These are phyloP conservation scores for Herpailurus yagouaroundi DNA, from an alignment of 2,113 vertebrate genomes.

Conservation along the genomic window DNA sequence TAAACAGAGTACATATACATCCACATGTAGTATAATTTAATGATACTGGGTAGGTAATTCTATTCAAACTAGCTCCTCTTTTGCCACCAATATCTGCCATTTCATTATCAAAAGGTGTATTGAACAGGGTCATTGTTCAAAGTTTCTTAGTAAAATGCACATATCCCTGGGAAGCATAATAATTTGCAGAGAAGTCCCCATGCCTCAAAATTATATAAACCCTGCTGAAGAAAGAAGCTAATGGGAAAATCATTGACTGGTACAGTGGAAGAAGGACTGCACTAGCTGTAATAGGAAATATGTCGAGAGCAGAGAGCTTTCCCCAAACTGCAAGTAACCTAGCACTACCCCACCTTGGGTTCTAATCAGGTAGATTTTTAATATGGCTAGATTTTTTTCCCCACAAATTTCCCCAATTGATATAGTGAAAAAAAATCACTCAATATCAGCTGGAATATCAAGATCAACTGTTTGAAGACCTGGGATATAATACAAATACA, in stretches of 20 bases:
- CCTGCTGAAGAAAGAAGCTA: neutral
- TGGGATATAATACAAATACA: neutral
- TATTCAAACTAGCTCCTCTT: neutral
- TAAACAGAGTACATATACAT: neutral
- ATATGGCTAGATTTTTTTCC: neutral
- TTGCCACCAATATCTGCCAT: neutral
- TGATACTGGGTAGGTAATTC: neutral
- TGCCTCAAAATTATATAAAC: neutral
- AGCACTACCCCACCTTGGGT: neutral
- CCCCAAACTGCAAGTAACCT: neutral
- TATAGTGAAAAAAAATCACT: neutral
- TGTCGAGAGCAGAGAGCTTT: neutral
- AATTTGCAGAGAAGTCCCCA: neutral
- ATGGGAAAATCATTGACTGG: neutral
- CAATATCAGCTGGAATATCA: neutral
- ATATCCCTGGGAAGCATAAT: neutral
- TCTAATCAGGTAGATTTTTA: neutral
- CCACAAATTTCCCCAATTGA: neutral
- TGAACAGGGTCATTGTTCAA: neutral
- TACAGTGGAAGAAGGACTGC: neutral
- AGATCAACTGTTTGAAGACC: neutral
- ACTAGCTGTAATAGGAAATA: neutral
- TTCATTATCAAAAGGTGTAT: neutral
- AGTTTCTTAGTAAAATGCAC: neutral
- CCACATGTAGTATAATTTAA: neutral